Base-by-base conservation (phyloP, 2,797 vertebrate genomes). In the Scolopax bukidnonensis region DNA sequence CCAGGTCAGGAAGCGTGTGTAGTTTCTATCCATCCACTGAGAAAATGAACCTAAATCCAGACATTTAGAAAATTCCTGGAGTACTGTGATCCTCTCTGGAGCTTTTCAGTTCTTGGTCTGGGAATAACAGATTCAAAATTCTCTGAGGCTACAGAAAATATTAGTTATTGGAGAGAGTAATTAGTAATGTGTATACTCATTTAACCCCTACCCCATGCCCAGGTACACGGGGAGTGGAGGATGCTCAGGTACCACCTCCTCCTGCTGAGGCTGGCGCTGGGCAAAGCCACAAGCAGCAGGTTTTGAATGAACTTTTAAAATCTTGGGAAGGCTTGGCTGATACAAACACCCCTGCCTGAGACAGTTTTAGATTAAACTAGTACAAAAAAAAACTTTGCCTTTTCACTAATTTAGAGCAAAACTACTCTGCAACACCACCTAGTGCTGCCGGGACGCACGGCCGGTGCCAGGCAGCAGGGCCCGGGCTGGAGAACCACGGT, bases 381-480 rank as follows among this genome's bases (percentile, higher is more conserved):
- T 9, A 2, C 4, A 16, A 21, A 54, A 30, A 41, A 53, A 18
- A 53, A 33, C 36, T 33, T 76, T 13, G 21, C 21, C 43, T 70
- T 92, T 61, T 16, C 41, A 12, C 56, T 6, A 51, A 43, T 51
- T 86, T 33, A 51, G 74, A 81, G 23, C 60, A 90, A 47, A 92
- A 85, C 83, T 74, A 90, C 89, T 18, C 91, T 84, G 80, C 80
- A 86, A 88, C 93, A 90, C 89, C 86, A 65, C 77, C 89, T 84
- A 74, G 90, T 74, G 93, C 84, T 95, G 89, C 57, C 0, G 30
- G 84, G 13, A 36, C 2, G 28, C 54, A 51, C 13, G 59, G 71
- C 57, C 2, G 1, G 47, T 0, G 4, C 47, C 60, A 48, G 45
- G 5, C 61, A 24, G 45, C 6, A 4, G 36, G 24, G n/a, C 28